Evolutionary conservation across 2,113 vertebrate species (phyloP), one percentile per base, ranked within the genome.

Genomic region (Zootoca vivipara): DNA sequence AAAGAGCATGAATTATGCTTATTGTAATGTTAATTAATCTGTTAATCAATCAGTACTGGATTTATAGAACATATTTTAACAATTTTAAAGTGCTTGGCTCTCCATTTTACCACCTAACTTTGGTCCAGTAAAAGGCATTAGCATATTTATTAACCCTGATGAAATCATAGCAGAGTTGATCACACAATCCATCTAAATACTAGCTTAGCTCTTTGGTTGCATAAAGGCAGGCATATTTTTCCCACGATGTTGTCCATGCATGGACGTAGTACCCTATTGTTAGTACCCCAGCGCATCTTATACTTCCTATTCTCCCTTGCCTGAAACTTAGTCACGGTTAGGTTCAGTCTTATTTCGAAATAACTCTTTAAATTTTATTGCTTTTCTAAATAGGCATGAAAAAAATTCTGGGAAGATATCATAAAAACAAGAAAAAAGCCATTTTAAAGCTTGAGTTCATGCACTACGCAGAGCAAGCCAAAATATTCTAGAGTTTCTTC

Each of bases 361-460:
- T 26, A 89, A 3, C 0, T 0, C 0, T 0, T 87, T 85, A 62
- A 10, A 77, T 67, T 83, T 82, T 83, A 88, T 87, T 3, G 1
- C 10, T 93, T 93, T 77, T 75, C 38, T 89, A 84, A 89, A 90
- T 78, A 80, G 78, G 73, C 89, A 86, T 85, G 56, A 92, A 84
- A 0, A 90, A 89, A 84, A 89, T 95, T 89, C 78, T 82, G 87
- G 74, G 65, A 56, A 80, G n/a, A 80, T 56, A 91, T 73, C 35
- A 89, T 5, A 67, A 65, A 82, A 86, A 78, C 26, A 81, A 10
- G 22, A 88, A 92, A 58, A 58, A 90, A 79, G 38, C 7, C 33
- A 91, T 85, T 74, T 18, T 52, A 79, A 87, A 3, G 79, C 15
- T 83, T 92, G 18, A 82, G 58, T 93, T 95, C 15, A 87, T 86